Conservation (phyloP, 2,113 vertebrate species). For the Upupa epops region DNA sequence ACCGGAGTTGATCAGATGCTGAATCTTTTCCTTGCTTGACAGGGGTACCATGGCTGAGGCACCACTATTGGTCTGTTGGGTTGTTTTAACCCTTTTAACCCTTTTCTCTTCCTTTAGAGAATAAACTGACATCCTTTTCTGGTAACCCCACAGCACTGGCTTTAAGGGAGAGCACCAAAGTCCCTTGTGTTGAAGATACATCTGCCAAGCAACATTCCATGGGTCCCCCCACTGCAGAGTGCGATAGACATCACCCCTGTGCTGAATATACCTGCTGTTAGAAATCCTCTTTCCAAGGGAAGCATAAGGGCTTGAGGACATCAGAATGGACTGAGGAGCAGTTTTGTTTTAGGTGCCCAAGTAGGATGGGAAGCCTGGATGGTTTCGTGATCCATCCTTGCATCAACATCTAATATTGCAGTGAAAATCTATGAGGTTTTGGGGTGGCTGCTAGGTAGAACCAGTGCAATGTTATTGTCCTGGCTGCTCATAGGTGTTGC, state of each 20-base stretch:
- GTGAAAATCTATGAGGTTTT: neutral
- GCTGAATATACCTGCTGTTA: fast-evolving
- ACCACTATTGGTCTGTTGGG: neutral
- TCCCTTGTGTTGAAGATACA: neutral
- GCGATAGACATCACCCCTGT: fast-evolving
- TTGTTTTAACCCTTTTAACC: neutral
- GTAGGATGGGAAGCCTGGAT: neutral
- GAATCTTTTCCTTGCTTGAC: neutral
- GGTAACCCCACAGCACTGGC: neutral
- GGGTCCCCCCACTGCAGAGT: fast-evolving
- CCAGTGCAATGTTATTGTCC: neutral
- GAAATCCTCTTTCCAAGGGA: neutral
- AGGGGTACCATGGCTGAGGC: neutral
- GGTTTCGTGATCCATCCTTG: neutral
- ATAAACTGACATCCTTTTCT: neutral
- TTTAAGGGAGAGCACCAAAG: neutral
- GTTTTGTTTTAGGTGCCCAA: neutral
- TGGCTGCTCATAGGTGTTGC: neutral
- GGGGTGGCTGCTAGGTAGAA: neutral
- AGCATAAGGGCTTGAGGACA: neutral
- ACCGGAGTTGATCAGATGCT: neutral
- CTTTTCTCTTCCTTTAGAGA: neutral
- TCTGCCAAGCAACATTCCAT: too few relatives aligned
- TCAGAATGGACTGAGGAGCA: neutral
- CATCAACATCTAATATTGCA: neutral